Base-by-base conservation (phyloP, 2,888 invertebrate species). In the Parnassius apollo region DNA sequence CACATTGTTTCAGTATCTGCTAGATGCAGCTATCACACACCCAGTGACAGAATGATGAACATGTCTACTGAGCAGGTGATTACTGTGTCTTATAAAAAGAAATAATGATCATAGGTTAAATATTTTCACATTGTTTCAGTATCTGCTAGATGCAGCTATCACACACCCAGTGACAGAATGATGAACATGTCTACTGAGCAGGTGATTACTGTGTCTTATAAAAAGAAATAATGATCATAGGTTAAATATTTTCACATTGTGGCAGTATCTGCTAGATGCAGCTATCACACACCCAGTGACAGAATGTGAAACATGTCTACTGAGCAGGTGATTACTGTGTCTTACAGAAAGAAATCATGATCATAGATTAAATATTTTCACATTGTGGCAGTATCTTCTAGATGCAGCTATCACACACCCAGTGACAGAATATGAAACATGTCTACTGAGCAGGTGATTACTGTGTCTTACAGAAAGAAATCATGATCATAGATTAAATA, bases 51-150 rank as follows among this genome's bases (percentile, higher is more conserved):
- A 49, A 25, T 46, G 42, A 58, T 72, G 42, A 25, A 66, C 62
- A 64, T 67, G 67, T 66, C 66, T 68, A 69, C 72, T 75, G 71
- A 68, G 67, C 48, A 57, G 61, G 35, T 72, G 67, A 71, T 25
- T 48, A 66, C 70, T 67, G 45, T 55, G 54, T 57, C 58, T 44
- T 9, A 8, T 1, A 44, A 4, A n/a, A n/a, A n/a, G n/a, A 44
- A 44, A 44, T 44, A 44, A 44, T 44, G 44, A 44, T 1, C 1
- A 44, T 2, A 2, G 3, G 44, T 1, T 9, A 2, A 2, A 44
- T 44, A 44, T 44, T 44, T 44, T 44, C 44, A 44, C 71, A 72
- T 70, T 72, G 72, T 76, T 73, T 73, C 69, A 69, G 63, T 71
- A 60, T 46, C 51, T 44, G 11, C n/a, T 48, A 9, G 62, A 67